phyloP scores from a whole-genome alignment of 2,113 vertebrate genomes.

The Peromyscus polionotus region DNA sequence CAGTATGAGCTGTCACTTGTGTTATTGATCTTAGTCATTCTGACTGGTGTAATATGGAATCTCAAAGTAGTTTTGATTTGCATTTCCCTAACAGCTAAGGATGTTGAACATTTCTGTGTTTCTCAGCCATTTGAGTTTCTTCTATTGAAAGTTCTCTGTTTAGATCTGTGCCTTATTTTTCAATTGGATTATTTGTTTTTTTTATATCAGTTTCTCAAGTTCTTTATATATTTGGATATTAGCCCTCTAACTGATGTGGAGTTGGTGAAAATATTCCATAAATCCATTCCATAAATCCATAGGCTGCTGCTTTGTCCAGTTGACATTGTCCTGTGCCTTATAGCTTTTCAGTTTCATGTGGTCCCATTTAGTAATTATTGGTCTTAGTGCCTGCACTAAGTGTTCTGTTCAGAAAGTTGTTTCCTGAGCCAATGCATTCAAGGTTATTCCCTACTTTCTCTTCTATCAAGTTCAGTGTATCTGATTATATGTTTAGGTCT shows the following conservation, averaged over 20 bases:
- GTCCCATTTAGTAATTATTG: too few species aligned
- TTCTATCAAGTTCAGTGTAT: background rate
- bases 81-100: background rate
- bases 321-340: too few species aligned
- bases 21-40: background rate
- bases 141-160: background rate
- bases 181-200: background rate
- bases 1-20: background rate
- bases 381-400: background rate
- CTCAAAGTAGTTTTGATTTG: background rate
- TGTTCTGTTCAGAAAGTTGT: background rate
- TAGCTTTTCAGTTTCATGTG: too few species aligned
- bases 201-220: background rate
- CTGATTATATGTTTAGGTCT: background rate
- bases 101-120: background rate
- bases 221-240: background rate
- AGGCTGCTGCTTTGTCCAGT: background rate
- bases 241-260: background rate
- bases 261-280: background rate
- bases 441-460: background rate
- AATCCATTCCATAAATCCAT: background rate
- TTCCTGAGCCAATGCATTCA: background rate
- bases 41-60: background rate
- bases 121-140: background rate
- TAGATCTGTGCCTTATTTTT: background rate